Conservation (phyloP, 2,888 invertebrate species). For the Encarsia formosa region DNA sequence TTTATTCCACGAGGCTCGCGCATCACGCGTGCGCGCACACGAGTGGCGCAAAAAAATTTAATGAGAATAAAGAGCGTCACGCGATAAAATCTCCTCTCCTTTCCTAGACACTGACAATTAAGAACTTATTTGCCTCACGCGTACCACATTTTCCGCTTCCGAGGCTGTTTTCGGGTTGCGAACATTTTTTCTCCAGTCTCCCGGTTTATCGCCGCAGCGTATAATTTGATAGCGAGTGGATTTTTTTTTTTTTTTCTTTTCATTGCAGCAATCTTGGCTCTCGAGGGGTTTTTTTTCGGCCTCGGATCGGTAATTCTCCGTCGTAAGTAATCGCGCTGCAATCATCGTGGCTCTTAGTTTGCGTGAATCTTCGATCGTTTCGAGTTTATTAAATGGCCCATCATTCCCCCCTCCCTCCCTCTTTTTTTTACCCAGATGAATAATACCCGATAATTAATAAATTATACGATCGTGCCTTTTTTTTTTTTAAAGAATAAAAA, state of each 20-base stretch:
- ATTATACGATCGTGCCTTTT: too few species aligned
- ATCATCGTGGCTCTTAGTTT: not conserved
- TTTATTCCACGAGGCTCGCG: conserved; percentile 37
- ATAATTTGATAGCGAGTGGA: conserved; percentile 17
- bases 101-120: conserved; percentile 42
- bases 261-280: too few species aligned
- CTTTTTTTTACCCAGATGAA: too few species aligned
- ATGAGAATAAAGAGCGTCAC: conserved; percentile 21
- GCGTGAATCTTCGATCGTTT: too few species aligned
- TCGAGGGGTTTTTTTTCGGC: too few species aligned
- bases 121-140: conserved; percentile 38
- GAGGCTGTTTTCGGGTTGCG: not conserved
- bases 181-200: conserved; percentile 4
- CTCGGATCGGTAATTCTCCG: too few species aligned
- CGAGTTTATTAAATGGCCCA: too few species aligned
- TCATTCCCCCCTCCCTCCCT: too few species aligned
- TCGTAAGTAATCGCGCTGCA: not conserved
- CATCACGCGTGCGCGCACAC: conserved; percentile 14
- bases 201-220: conserved; percentile 13
- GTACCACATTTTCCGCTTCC: conserved; percentile 1
- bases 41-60: conserved; percentile 31
- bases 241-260: too few species aligned
- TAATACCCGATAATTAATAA: too few species aligned
- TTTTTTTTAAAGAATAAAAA: too few species aligned
- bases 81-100: not conserved